Percentiles rank a stretch among this genome's conserved stretches.
phyloP scores from a whole-genome alignment of 2,113 vertebrate species.

The Indri indri region DNA sequence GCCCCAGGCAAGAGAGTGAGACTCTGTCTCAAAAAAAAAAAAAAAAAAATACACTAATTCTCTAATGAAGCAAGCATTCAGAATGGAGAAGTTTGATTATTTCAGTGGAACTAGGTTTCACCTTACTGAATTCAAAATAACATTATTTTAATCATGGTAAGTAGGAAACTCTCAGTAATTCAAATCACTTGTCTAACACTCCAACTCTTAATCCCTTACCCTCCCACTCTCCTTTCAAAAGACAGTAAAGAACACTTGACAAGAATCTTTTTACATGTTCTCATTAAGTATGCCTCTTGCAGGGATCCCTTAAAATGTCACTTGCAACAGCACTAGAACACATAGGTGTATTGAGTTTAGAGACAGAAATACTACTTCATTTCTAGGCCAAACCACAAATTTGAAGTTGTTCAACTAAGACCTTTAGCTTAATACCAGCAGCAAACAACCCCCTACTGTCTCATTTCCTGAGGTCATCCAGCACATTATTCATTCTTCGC shows the following conservation, averaged over 20 bases:
- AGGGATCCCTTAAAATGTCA: not conserved
- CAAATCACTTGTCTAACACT: not conserved
- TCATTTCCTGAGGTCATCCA: slow-evolving; percentile 42
- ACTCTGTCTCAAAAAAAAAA: too few relatives aligned
- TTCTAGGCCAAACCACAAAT: slow-evolving; percentile 52
- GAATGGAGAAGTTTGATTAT: not conserved
- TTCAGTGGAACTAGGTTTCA: slow-evolving; percentile 12
- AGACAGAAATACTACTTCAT: slow-evolving; percentile 8
- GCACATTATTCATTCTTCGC: not conserved
- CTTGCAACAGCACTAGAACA: slow-evolving; percentile 11
- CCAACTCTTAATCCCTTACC: not conserved
- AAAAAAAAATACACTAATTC: not conserved
- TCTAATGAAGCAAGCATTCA: not conserved
- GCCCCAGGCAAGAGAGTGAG: too few relatives aligned
- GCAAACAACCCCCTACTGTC: not conserved
- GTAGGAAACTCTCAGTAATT: not conserved
- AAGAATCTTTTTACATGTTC: slow-evolving; percentile 17
- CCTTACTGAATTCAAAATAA: slow-evolving; percentile 35
- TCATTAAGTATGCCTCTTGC: slow-evolving; percentile 17
- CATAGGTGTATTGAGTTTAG: not conserved
- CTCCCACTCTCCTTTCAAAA: slow-evolving; percentile 4
- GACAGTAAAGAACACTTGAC: not conserved
- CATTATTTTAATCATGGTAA: slow-evolving; percentile 21
- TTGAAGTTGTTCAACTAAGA: slow-evolving; percentile 10
- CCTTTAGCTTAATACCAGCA: slow-evolving; percentile 18